Conservation (phyloP, 1,140 invertebrate genomes). For the Oreohelix idahoensis region DNA sequence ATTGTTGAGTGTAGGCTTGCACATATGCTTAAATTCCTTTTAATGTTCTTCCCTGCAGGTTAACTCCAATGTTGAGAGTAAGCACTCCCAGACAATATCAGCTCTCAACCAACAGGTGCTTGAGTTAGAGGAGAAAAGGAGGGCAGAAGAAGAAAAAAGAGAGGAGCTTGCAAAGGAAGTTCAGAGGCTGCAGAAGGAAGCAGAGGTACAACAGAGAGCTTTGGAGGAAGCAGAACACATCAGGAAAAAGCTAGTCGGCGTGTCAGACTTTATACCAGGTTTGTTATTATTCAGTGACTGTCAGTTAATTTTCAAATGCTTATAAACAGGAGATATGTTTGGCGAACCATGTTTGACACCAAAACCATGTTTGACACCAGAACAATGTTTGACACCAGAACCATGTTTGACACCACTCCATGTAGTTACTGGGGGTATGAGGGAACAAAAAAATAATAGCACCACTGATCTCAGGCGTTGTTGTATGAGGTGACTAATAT, state of each 20-base stretch:
- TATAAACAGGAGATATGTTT: too few species aligned
- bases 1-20: too few species aligned
- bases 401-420: too few species aligned
- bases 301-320: too few species aligned
- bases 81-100: neutral
- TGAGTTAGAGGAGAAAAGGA: conserved; percentile 29
- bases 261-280: neutral
- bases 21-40: too few species aligned
- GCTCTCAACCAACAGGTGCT: conserved; percentile 7
- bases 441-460: too few species aligned
- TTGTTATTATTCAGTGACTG: neutral
- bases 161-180: conserved; percentile 30
- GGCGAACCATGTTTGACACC: too few species aligned
- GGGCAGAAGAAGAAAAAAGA: conserved; percentile 20
- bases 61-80: neutral
- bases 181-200: conserved; percentile 27
- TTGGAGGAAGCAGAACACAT: conserved; percentile 13
- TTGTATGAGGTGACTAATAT: too few species aligned
- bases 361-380: too few species aligned
- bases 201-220: conserved; percentile 9
- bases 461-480: too few species aligned
- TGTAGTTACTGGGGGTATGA: too few species aligned
- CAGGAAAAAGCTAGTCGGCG: neutral
- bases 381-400: too few species aligned
- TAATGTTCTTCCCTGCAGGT: neutral